A percentile compares a stretch with the other conserved stretches of the same genome.
These are phyloP conservation scores for Sylvietta virens DNA, from an alignment of 2,113 vertebrate genomes.

Conservation along the genomic window DNA sequence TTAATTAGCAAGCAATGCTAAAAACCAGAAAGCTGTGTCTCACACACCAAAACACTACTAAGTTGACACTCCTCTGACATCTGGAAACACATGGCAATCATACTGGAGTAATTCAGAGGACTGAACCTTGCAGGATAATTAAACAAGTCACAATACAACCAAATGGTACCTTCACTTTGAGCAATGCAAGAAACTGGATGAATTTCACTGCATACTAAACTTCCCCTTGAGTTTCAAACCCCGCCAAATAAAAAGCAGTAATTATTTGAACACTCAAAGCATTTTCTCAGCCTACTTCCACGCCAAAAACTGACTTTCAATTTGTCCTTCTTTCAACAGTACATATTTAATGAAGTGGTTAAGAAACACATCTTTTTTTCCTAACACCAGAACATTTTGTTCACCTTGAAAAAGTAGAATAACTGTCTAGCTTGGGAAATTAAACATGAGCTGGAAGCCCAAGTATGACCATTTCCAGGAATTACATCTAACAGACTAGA, in stretches of 20 bases:
- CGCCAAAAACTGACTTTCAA: background rate
- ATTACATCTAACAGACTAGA: background rate
- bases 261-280: conserved; percentile 5
- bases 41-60: background rate
- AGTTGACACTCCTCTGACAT: background rate
- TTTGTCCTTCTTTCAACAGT: conserved; percentile 19
- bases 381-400: conserved; percentile 13
- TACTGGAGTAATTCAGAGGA: background rate
- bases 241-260: background rate
- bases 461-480: background rate
- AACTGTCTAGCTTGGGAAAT: background rate
- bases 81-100: background rate
- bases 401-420: background rate
- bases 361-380: conserved; percentile 32
- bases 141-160: background rate
- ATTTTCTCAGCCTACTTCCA: background rate
- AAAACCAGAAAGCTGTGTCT: background rate
- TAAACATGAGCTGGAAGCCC: background rate
- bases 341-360: conserved; percentile 19
- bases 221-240: background rate
- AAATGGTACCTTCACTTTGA: background rate
- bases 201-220: background rate
- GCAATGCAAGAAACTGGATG: background rate
- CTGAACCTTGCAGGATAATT: background rate
- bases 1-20: background rate